Percentiles rank a stretch among this genome's conserved stretches.
phyloP scores from a whole-genome alignment of 2,113 vertebrate species.

The Carettochelys insculpta region DNA sequence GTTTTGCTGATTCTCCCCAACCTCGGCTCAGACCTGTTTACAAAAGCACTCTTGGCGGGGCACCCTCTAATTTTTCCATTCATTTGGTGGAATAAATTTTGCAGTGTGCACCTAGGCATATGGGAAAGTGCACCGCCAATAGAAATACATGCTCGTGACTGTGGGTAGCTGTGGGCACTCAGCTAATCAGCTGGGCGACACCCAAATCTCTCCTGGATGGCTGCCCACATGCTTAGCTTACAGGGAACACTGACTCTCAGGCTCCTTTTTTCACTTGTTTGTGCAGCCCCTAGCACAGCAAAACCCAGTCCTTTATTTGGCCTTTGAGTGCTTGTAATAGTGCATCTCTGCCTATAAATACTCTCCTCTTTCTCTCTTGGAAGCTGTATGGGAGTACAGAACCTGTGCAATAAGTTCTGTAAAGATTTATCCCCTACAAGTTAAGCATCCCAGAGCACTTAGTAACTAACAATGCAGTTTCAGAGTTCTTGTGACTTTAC shows the following conservation, averaged over 20 bases:
- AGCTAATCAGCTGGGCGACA: no score
- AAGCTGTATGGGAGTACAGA: not conserved
- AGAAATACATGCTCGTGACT: no score
- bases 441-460: not conserved
- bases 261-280: not conserved
- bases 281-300: not conserved
- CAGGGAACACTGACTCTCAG: no score
- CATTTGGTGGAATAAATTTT: no score
- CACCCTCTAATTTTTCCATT: no score
- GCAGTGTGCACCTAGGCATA: no score
- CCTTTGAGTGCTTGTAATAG: not conserved
- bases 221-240: no score
- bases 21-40: not conserved
- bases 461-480: not conserved
- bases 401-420: not conserved
- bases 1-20: not conserved
- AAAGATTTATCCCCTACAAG: no score
- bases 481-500: not conserved
- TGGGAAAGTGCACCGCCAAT: no score
- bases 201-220: no score
- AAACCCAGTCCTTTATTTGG: not conserved
- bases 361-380: not conserved
- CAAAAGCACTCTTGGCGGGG: no score
- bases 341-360: not conserved
- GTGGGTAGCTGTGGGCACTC: no score